A percentile compares a stretch with the other conserved stretches of the same genome.
phyloP scores from a whole-genome alignment of 2,797 vertebrate genomes.

The Galago senegalensis region DNA sequence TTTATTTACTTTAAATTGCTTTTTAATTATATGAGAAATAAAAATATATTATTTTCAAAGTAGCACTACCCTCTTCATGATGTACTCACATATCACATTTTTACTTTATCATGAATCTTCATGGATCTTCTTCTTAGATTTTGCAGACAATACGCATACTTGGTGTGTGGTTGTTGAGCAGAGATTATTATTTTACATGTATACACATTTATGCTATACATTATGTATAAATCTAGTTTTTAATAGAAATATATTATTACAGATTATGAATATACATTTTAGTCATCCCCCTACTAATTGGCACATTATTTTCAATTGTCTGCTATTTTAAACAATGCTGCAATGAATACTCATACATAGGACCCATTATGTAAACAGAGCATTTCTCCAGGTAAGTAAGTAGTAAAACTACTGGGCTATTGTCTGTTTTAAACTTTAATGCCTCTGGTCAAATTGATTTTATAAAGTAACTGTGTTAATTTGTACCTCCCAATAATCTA shows the following conservation, averaged over 20 bases:
- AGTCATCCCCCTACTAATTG: background rate
- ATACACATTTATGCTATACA: background rate
- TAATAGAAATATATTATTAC: background rate
- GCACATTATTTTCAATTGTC: background rate
- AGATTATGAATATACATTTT: background rate
- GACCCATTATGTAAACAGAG: background rate
- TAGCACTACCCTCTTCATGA: background rate
- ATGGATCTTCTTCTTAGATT: background rate
- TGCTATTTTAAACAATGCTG: background rate
- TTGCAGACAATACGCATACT: background rate
- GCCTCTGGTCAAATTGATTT: background rate
- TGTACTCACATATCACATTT: background rate
- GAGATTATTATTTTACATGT: background rate
- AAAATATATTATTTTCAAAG: constrained; percentile 26
- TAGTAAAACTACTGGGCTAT: background rate
- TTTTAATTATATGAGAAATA: background rate
- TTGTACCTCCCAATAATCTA: background rate
- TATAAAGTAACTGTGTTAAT: background rate
- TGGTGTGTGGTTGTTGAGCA: background rate
- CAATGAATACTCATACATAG: background rate
- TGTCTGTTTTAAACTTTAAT: background rate
- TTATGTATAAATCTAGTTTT: background rate
- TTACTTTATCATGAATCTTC: background rate
- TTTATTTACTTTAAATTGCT: constrained; percentile 51
- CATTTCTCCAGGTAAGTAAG: background rate